phyloP scores from a whole-genome alignment of 2,113 vertebrate genomes.

The Oryzias curvinotus region DNA sequence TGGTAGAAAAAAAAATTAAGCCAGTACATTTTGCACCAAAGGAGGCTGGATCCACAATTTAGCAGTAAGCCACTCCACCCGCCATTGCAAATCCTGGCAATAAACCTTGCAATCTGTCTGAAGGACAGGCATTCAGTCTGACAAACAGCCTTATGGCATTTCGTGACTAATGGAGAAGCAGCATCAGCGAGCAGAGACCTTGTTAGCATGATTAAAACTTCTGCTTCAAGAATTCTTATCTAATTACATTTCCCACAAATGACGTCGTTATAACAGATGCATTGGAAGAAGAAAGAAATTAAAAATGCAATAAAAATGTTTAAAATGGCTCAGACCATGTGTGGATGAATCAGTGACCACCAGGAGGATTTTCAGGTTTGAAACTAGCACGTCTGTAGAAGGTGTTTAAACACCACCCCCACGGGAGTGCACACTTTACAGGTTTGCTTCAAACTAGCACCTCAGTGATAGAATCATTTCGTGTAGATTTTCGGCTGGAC shows the following conservation, averaged over 20 bases:
- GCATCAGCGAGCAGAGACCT: slow-evolving; percentile 1
- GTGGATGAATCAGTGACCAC: too few species aligned
- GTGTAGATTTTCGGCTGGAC: too few species aligned
- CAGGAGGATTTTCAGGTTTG: too few species aligned
- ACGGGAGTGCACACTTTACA: too few species aligned
- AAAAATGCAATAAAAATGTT: too few species aligned
- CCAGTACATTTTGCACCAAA: neutral
- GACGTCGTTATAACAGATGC: neutral
- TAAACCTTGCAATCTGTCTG: neutral
- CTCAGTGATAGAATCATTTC: too few species aligned
- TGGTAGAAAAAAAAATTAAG: neutral
- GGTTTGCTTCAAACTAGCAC: too few species aligned
- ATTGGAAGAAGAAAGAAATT: neutral
- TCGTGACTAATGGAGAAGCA: slow-evolving; percentile 6
- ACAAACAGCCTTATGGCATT: slow-evolving; percentile 10
- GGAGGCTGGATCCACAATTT: slow-evolving; percentile 1
- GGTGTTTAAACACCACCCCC: too few species aligned
- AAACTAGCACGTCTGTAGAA: too few species aligned
- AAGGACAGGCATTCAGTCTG: slow-evolving; percentile 1
- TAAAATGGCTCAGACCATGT: too few species aligned
- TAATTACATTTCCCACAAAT: neutral
- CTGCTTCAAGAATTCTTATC: neutral
- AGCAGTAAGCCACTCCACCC: neutral
- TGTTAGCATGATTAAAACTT: neutral
- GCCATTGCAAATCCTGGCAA: slow-evolving; percentile 8